Conservation (phyloP, 2,888 invertebrate species). For the Elegia similella region DNA sequence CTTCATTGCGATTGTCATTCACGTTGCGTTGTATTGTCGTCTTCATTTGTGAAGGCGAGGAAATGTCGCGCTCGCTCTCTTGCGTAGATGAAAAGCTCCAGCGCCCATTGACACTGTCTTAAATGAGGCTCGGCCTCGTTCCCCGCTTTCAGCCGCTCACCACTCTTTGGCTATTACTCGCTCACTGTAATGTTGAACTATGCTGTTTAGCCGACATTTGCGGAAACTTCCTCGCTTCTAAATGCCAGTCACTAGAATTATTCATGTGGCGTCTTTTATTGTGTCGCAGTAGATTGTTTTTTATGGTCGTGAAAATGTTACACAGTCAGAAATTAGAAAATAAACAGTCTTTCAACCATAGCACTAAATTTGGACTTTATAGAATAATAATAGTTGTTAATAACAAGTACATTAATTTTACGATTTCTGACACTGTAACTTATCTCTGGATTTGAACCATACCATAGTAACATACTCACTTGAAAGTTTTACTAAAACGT, state of each 20-base stretch:
- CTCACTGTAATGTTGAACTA: slow-evolving; percentile 40
- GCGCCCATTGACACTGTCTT: slow-evolving; percentile 60
- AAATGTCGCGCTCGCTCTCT: slow-evolving; percentile 48
- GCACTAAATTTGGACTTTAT: not conserved
- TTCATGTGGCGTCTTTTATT: slow-evolving; percentile 20
- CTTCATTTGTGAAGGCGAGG: slow-evolving; percentile 23
- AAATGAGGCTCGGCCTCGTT: slow-evolving; percentile 69
- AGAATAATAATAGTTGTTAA: not conserved
- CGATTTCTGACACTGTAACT: slow-evolving; percentile 17
- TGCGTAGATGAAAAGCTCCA: slow-evolving; percentile 61
- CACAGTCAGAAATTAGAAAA: not conserved
- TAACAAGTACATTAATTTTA: not conserved
- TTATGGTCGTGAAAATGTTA: slow-evolving; percentile 12
- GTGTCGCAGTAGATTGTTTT: slow-evolving; percentile 19
- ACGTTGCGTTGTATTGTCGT: slow-evolving; percentile 15
- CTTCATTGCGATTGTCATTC: slow-evolving; percentile 15
- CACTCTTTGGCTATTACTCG: slow-evolving; percentile 48
- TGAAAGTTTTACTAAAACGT: slow-evolving; percentile 38
- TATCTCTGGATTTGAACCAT: slow-evolving; percentile 46
- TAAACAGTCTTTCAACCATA: not conserved
- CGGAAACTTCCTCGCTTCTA: slow-evolving; percentile 27
- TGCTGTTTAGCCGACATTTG: slow-evolving; percentile 34
- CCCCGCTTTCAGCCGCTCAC: slow-evolving; percentile 55
- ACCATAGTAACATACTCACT: slow-evolving; percentile 54
- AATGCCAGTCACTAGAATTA: slow-evolving; percentile 23